Evolutionary conservation across 2,888 invertebrate species (phyloP).

Genomic region (Unio delphinus): DNA sequence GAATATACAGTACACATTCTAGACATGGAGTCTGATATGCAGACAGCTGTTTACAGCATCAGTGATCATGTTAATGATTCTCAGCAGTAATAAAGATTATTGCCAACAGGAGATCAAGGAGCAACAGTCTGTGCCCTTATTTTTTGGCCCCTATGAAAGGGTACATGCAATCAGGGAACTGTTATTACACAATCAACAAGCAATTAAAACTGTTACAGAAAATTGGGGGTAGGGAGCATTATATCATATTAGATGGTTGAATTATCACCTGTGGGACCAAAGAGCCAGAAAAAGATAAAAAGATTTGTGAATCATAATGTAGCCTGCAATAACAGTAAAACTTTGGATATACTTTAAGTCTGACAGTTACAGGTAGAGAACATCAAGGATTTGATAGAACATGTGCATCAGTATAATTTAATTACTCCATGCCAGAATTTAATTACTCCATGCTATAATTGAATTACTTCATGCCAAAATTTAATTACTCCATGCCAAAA

Average conservation of each 20-base stretch:
- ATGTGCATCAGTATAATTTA: background rate
- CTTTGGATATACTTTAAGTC: background rate
- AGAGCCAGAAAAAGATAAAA: background rate
- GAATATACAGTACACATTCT: background rate
- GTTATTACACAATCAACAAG: background rate
- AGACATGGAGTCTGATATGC: too few relatives aligned
- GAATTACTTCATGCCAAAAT: too few relatives aligned
- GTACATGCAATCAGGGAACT: slow-evolving; percentile 1
- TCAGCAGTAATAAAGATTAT: too few relatives aligned
- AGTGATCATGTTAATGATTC: too few relatives aligned
- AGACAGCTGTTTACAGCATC: too few relatives aligned
- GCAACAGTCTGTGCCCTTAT: background rate
- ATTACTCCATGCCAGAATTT: too few relatives aligned
- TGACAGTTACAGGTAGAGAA: slow-evolving; percentile 1
- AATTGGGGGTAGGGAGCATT: background rate
- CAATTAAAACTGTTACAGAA: background rate
- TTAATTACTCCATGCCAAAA: too few relatives aligned
- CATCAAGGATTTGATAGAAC: background rate
- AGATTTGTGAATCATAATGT: background rate
- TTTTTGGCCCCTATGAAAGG: slow-evolving; percentile 2
- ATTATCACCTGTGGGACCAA: slow-evolving; percentile 3
- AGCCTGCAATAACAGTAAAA: background rate
- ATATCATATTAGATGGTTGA: background rate
- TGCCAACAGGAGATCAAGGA: too few relatives aligned
- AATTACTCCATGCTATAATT: background rate